Base-by-base conservation (phyloP, 2,888 invertebrate species). In the Cryptocephalus primarius region DNA sequence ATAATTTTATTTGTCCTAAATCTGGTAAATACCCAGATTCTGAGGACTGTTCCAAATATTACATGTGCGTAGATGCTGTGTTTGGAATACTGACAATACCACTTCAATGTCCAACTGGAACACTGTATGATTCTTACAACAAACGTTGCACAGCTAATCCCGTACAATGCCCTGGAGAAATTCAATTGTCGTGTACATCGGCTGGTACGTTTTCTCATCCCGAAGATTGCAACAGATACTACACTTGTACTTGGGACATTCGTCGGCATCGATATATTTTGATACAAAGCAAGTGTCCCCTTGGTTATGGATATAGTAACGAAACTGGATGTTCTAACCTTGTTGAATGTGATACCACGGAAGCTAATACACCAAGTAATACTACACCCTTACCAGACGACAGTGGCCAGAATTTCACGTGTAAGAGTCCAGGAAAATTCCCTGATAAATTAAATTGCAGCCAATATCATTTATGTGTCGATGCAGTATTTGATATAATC, bases 151-250 rank as follows among this genome's bases (percentile, higher is more conserved):
- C 63, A 8, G 51, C 49, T 9, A 49, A 56, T 42, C 60, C 61
- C 1, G 62, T 64, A 8, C 63, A 63, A 50, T 64, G 64, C 53
- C 63, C 62, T 10, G 54, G 59, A 10, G 60, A 60, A 36, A 32
- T 46, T 11, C 40, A 45, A 31, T 45, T 65, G 14, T 43, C 42
- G n/a, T 67, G 67, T 43, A 50, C 59, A 32, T 54, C 50, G n/a
- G 62, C 69, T n/a, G 76, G 76, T 1, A 70, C 66, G 55, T 75
- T 72, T 57, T 62, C 72, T 2, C 74, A 77, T 59, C 67, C 65
- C 11, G 56, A 62, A 32, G 68, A 76, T 54, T 76, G 77, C 49
- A 70, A 68, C 43, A 73, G 72, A 56, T 78, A 75, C 58, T 77
- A 75, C 53, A 69, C 72, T 42, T 78, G 78, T 53, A 60, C 67